These are phyloP conservation scores for Cliona cf. orientalis DNA, from an alignment of 37 sponge, comb jelly and placozoan species.

Conservation along the genomic window DNA sequence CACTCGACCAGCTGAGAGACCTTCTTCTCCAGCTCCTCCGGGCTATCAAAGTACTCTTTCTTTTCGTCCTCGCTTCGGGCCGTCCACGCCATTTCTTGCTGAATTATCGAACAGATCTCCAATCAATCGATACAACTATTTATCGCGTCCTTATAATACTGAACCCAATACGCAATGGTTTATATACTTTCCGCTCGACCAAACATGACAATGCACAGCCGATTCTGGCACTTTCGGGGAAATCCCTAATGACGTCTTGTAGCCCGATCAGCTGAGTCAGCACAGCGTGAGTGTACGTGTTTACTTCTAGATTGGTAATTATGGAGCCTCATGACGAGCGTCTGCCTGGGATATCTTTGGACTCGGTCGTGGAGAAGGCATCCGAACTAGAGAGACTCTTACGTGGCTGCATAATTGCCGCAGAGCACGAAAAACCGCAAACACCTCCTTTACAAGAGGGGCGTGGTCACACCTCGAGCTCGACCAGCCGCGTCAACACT, in stretches of 20 bases:
- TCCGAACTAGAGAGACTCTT: conserved; percentile 22
- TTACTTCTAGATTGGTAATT: background rate
- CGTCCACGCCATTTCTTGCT: conserved; percentile 59
- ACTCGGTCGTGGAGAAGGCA: conserved; percentile 36
- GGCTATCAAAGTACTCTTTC: conserved; percentile 73
- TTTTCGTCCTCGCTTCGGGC: conserved; percentile 56
- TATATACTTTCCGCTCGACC: no score
- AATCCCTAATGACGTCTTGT: no score
- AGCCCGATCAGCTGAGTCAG: no score
- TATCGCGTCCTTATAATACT: no score
- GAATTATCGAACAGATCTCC: background rate
- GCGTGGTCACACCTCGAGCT: background rate
- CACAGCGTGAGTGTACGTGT: no score
- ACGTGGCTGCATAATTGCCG: background rate
- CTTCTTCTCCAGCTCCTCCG: conserved; percentile 65
- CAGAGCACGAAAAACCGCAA: background rate
- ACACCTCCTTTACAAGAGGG: background rate
- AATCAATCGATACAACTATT: background rate
- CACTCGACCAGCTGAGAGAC: conserved; percentile 49
- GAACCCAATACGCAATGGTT: no score
- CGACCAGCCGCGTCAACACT: background rate
- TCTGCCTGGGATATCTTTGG: conserved; percentile 18
- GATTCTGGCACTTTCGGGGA: conserved; percentile 4
- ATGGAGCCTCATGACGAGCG: background rate
- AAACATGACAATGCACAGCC: background rate